A percentile compares a stretch with the other conserved stretches of the same genome.
These are phyloP conservation scores for Morbakka virulenta DNA, from an alignment of 30 jellyfish, hydroid and myxozoan genomes.

Conservation along the genomic window DNA sequence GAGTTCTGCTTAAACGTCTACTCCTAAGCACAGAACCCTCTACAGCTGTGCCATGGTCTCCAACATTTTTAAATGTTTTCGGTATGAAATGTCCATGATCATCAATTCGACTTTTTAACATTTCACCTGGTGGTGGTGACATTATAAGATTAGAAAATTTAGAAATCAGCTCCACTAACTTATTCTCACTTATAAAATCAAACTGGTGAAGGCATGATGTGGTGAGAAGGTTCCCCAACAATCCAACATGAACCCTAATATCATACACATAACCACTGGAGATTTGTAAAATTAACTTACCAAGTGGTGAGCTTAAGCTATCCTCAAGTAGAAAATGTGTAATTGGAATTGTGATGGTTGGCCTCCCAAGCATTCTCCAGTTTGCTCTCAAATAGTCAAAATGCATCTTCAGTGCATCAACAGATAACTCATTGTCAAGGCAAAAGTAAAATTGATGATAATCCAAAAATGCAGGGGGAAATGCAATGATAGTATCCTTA, in stretches of 20 bases:
- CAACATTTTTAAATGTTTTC: not conserved
- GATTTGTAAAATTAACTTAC: constrained; percentile 74
- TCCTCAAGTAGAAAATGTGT: constrained; percentile 81
- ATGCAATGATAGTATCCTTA: constrained; percentile 78
- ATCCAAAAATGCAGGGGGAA: constrained; percentile 96
- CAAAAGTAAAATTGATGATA: constrained; percentile 88
- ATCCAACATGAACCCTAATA: constrained; percentile 97
- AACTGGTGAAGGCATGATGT: constrained; percentile 90
- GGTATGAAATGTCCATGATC: no score
- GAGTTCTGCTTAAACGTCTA: constrained; percentile 80
- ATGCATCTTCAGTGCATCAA: constrained; percentile 90
- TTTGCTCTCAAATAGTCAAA: constrained; percentile 93
- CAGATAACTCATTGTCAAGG: constrained; percentile 91
- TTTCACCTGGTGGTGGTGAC: constrained; percentile 95
- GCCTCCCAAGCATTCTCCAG: constrained; percentile 98
- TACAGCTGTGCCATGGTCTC: constrained; percentile 27
- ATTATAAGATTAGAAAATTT: constrained; percentile 74
- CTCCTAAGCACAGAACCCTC: constrained; percentile 93
- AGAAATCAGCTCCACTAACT: constrained; percentile 65
- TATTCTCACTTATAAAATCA: constrained; percentile 60
- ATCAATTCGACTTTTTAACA: constrained; percentile 27
- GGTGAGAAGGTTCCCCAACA: constrained; percentile 72
- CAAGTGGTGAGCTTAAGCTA: constrained; percentile 88
- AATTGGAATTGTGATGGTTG: constrained; percentile 93
- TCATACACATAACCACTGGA: constrained; percentile 91